A percentile compares a stretch with the other conserved stretches of the same genome.
Conservation (phyloP, 2,888 invertebrate species). For the Amorpha juglandis region DNA sequence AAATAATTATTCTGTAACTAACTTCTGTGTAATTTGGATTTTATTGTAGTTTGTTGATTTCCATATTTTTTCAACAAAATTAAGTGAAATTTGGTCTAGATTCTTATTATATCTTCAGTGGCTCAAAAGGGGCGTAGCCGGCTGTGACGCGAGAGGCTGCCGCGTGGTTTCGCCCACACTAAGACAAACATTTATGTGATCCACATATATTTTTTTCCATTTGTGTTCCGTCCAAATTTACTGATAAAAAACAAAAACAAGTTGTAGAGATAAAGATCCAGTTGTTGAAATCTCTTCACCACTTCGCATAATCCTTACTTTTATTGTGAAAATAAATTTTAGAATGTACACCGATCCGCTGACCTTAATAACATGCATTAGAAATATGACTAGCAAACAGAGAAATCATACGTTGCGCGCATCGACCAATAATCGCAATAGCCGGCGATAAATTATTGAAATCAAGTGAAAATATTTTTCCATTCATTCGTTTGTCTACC, state of each 20-base stretch:
- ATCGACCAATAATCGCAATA: conserved; percentile 40
- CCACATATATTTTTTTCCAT: no score
- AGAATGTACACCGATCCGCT: conserved; percentile 47
- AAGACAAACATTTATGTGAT: no score
- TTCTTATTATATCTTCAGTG: no score
- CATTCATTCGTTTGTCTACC: conserved; percentile 34
- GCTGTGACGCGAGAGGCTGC: no score
- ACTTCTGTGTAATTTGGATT: not conserved
- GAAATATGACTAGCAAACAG: conserved; percentile 58
- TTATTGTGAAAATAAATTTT: conserved; percentile 26
- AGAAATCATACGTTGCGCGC: conserved; percentile 51
- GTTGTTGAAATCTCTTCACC: not conserved
- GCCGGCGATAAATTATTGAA: conserved; percentile 52
- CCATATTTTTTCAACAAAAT: not conserved
- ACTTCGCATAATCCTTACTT: not conserved
- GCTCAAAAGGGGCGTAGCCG: no score
- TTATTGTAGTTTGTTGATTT: not conserved
- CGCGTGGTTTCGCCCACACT: no score
- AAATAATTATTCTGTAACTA: not conserved
- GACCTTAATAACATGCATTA: conserved; percentile 66
- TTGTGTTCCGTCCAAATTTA: not conserved
- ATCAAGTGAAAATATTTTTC: conserved; percentile 55
- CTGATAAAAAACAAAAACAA: not conserved
- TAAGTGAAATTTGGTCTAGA: no score
- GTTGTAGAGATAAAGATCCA: not conserved